Evolutionary conservation across 2,113 vertebrate species (phyloP).

Genomic region (Trichechus manatus): DNA sequence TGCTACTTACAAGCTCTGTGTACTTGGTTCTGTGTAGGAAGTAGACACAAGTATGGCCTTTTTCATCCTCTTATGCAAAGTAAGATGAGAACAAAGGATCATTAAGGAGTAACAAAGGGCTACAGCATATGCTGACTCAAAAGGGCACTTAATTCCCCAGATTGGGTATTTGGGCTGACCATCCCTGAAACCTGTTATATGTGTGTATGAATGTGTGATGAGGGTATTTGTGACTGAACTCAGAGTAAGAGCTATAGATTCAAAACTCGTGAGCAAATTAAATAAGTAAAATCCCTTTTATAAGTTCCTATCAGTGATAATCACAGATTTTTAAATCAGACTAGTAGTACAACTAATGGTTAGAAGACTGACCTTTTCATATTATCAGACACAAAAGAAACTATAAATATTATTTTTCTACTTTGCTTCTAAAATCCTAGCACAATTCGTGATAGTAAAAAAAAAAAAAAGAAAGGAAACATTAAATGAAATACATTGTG

Average conservation of each 20-base stretch:
- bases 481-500: background rate
- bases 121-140: background rate
- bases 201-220: background rate
- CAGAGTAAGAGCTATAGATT: background rate
- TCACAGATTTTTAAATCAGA: background rate
- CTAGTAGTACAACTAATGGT: background rate
- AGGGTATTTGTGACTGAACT: background rate
- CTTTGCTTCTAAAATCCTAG: background rate
- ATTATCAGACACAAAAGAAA: background rate
- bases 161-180: background rate
- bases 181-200: background rate
- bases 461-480: background rate
- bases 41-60: background rate
- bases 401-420: background rate
- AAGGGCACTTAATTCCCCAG: background rate
- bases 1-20: background rate
- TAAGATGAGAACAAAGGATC: background rate
- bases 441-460: background rate
- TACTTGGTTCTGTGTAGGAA: background rate
- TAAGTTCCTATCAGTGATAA: background rate
- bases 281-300: background rate
- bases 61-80: background rate
- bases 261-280: background rate
- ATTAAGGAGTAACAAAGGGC: background rate
- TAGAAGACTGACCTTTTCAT: background rate